Evolutionary conservation across 1,140 invertebrate genomes (phyloP).

Genomic region (Uloborus diversus): DNA sequence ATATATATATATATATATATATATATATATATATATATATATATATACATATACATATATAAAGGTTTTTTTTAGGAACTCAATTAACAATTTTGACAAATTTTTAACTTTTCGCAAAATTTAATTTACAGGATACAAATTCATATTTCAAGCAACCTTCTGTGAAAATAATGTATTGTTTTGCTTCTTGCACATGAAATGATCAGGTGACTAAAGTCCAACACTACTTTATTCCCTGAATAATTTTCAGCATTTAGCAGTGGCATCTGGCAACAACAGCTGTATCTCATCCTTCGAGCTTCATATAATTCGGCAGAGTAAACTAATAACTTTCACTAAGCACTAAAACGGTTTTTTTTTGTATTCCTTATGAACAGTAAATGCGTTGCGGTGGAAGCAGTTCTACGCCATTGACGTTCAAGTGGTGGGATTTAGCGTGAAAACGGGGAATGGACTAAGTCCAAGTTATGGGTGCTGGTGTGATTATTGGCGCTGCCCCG

Average conservation of each 20-base stretch:
- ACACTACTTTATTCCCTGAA: too few relatives aligned
- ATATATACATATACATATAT: too few relatives aligned
- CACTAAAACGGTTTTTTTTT: constrained; percentile 5
- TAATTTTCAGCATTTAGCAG: neutral
- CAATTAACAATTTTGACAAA: too few relatives aligned
- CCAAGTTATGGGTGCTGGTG: constrained; percentile 43
- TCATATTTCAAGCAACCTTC: too few relatives aligned
- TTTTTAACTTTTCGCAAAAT: too few relatives aligned
- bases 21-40: too few relatives aligned
- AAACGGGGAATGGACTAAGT: constrained; percentile 37
- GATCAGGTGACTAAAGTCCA: too few relatives aligned
- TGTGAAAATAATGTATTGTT: too few relatives aligned
- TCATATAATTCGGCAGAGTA: neutral
- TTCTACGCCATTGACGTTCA: neutral
- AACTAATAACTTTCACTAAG: constrained; percentile 8
- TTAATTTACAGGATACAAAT: too few relatives aligned
- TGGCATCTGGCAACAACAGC: neutral
- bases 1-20: too few relatives aligned
- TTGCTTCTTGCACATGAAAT: too few relatives aligned
- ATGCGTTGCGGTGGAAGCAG: neutral
- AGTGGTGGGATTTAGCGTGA: constrained; percentile 26
- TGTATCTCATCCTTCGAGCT: neutral
- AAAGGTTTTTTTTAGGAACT: too few relatives aligned
- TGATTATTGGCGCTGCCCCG: constrained; percentile 44
- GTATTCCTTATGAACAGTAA: neutral